Base-by-base conservation (phyloP, 2,888 invertebrate species). In the Polyommatus icarus region DNA sequence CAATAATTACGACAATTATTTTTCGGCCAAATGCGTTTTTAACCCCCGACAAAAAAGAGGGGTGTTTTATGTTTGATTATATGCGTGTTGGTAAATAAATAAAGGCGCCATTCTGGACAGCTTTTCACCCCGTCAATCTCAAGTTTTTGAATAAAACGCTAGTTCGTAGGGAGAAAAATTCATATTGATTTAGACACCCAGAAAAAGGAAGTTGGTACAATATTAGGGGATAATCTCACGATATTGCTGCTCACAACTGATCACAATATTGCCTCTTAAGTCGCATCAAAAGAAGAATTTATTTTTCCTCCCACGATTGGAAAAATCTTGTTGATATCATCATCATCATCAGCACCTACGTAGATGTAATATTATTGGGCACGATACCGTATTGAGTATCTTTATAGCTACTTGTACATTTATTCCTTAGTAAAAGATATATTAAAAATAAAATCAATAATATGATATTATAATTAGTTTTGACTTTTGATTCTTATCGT, bases 241-340 rank as follows among this genome's bases (percentile, higher is more conserved):
- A 73, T 73, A 73, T 73, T 73, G 73, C 46, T 15, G 73, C 73
- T 40, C 46, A 24, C 73, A 73, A 73, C 73, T 73, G 46, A 73
- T 73, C 73, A 73, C 20, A 73, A 40, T 73, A 46, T 73, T 73
- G 20, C n/a, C 24, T 73, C 40, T 24, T 73, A 24, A 73, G 24
- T 24, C 73, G 40, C 72, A n/a, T 40, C 72, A 3, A 72, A 72
- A 72, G 40, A 20, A 18, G 20, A 20, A 73, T 73, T 73, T 20
- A 73, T 73, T 73, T 73, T 73, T 73, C 73, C 6, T 46, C 20
- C 20, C 20, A 4, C 12, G 73, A 24, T 46, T 73, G 73, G 24
- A 73, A 40, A 73, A 73, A 46, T 40, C 4, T 24, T 61, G 61
- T 12, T 61, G 20, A 20, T 59, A 20, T 20, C 1, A 24, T 24